These are phyloP conservation scores for Tachysurus vachellii DNA, from an alignment of 2,113 vertebrate species.

Conservation along the genomic window DNA sequence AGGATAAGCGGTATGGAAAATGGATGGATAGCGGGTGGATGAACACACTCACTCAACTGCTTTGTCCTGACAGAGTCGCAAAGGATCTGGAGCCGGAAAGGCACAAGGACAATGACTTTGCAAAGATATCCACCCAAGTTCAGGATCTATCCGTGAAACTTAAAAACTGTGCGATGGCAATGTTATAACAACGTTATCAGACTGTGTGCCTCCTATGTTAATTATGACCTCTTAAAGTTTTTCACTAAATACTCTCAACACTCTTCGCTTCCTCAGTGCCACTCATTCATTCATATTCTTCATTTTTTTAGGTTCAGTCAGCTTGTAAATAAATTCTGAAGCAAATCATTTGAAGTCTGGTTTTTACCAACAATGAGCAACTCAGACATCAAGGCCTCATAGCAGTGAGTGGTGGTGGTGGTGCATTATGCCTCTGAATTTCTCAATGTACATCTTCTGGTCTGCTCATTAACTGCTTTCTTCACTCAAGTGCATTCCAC, in stretches of 20 bases:
- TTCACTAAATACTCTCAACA: background rate
- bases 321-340: conserved; percentile 6
- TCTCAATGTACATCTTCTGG: conserved; percentile 8
- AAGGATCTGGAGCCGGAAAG: background rate
- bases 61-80: background rate
- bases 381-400: conserved; percentile 13
- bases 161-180: background rate
- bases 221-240: background rate
- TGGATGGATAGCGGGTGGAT: background rate
- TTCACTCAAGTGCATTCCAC: conserved; percentile 36
- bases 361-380: conserved; percentile 15
- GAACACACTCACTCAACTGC: background rate
- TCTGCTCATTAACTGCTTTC: conserved; percentile 29
- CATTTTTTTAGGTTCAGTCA: conserved; percentile 15
- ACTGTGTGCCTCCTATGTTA: background rate
- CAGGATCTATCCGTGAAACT: background rate
- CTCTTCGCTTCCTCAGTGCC: background rate
- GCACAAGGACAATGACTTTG: background rate
- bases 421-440: conserved; percentile 28
- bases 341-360: conserved; percentile 19
- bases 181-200: background rate
- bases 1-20: no score
- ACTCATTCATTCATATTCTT: background rate
- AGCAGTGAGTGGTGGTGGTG: background rate
- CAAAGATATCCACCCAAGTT: background rate